These are phyloP conservation scores for Mesorhabditis spiculigera DNA, from an alignment of 2,888 invertebrate species.

Conservation along the genomic window DNA sequence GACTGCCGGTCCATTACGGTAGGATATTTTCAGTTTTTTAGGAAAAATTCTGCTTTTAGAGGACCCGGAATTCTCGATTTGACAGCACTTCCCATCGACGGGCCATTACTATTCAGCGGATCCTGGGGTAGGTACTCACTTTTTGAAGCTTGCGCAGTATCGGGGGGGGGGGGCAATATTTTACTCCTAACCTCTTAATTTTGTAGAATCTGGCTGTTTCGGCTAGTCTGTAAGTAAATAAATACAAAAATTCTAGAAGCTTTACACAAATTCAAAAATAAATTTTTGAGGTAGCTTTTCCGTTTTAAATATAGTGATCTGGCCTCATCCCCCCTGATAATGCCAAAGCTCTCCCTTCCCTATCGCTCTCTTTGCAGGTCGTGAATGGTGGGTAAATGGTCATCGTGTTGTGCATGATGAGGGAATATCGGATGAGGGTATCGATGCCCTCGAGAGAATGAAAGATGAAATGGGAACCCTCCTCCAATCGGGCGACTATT, in stretches of 20 bases:
- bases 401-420: constrained; percentile 52
- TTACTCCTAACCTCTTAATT: no score
- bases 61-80: constrained; percentile 58
- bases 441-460: constrained; percentile 45
- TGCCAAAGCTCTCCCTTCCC: neutral
- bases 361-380: constrained; percentile 16
- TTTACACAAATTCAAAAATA: neutral
- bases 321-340: no score
- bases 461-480: constrained; percentile 46
- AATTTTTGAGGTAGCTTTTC: neutral
- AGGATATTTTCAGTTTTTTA: no score
- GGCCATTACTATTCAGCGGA: constrained; percentile 54
- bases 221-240: no score
- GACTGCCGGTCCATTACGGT: constrained; percentile 52
- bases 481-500: constrained; percentile 40
- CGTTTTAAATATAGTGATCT: no score
- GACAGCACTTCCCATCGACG: constrained; percentile 54
- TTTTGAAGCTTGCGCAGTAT: no score
- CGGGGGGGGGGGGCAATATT: neutral
- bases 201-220: no score
- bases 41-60: neutral
- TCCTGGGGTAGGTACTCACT: constrained; percentile 42
- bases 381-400: constrained; percentile 55
- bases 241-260: no score
- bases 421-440: constrained; percentile 49